phyloP scores from a whole-genome alignment of 2,113 vertebrate species.

The Chelonoidis abingdonii region DNA sequence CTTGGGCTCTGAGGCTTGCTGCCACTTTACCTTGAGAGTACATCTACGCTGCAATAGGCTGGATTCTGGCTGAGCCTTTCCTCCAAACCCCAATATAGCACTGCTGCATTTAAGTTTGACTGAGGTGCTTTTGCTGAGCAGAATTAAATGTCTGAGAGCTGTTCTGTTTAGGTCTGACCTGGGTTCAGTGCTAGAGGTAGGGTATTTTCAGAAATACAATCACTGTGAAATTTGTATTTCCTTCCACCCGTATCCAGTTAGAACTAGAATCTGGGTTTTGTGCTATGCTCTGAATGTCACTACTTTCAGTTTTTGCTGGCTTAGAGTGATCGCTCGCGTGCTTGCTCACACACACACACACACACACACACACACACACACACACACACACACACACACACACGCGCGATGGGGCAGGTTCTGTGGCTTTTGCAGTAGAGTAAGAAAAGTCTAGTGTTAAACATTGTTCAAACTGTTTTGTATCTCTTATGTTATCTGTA shows the following conservation, averaged over 20 bases:
- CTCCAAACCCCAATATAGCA: accelerated
- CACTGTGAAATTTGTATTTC: not conserved
- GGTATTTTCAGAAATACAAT: not conserved
- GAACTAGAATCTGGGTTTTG: not conserved
- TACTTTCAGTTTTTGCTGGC: not conserved
- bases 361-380: no score
- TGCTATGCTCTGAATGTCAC: not conserved
- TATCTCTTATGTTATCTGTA: not conserved
- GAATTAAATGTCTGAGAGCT: no score
- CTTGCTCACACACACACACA: no score
- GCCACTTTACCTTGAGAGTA: no score
- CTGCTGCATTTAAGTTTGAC: accelerated
- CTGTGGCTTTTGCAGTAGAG: not conserved
- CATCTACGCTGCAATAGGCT: not conserved
- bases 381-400: no score
- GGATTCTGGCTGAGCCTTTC: not conserved
- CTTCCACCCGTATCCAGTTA: not conserved
- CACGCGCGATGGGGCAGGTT: not conserved
- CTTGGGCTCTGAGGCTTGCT: not conserved
- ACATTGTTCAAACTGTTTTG: accelerated
- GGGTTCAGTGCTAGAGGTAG: not conserved
- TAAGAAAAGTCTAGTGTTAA: not conserved
- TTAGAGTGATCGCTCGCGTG: accelerated
- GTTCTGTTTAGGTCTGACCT: not conserved
- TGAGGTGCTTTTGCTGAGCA: not conserved